Evolutionary conservation across 2,888 invertebrate species (phyloP), one percentile per base, ranked within the genome.

Genomic region (Hemaris fuciformis): DNA sequence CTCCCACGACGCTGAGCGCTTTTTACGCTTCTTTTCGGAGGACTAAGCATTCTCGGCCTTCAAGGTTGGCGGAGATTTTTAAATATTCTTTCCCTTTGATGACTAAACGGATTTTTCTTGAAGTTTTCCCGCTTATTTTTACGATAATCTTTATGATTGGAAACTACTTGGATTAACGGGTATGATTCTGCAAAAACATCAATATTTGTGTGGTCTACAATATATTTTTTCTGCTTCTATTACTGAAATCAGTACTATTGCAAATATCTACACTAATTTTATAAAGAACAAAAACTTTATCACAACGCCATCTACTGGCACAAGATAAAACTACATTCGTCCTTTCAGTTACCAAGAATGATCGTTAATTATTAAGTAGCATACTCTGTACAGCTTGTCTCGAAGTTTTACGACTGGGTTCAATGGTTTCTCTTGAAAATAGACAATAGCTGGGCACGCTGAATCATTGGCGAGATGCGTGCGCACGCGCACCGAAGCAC

Each of bases 1-100:
- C 80, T 85, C 87, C 86, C 86, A 84, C 84, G 83, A 48, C 60
- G 31, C 20, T n/a, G 5, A n/a, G 38, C 58, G 57, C 74, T 81
- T 80, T 78, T 77, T 75, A 72, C 67, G 72, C 74, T 75, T 79
- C 74, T 76, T 74, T 75, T 74, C 68, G 69, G 75, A 67, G 64
- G 64, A 63, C 41, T 66, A 64, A 70, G 73, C 73, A 72, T 69
- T 67, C 71, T 69, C 69, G n/a, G 20, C 68, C n/a, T n/a, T 71
- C 68, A 41, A 57, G 65, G 57, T 45, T 59, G 45, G 4, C 6
- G 42, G 23, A 31, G 27, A 31, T 20, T 27, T 10, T 25, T 43
- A 10, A 43, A 43, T 43, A 43, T 8, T 27, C 58, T 58, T 27
- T 5, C 2, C 18, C 10, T 15, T 56, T 56, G 20, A 56, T 31